Evolutionary conservation across 2,113 vertebrate species (phyloP).

Genomic region (Camelus bactrianus): DNA sequence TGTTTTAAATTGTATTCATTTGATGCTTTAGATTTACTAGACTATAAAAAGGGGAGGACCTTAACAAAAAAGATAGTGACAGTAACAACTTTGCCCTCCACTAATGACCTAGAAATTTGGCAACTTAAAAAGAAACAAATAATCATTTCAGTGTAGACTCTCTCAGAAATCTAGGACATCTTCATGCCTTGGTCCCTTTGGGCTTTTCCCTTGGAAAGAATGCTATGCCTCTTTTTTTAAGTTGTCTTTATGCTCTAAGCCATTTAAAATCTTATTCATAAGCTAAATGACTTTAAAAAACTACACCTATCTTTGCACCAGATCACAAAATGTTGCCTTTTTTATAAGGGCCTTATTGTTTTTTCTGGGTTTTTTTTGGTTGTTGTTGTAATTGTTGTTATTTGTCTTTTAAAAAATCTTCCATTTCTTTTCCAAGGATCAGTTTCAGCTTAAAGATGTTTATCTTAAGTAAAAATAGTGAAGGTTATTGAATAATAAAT

Average conservation of each 20-base stretch:
- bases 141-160: slow-evolving; percentile 42
- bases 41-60: neutral
- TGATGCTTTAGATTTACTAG: neutral
- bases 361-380: neutral
- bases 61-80: neutral
- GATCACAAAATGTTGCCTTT: neutral
- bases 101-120: slow-evolving; percentile 46
- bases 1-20: slow-evolving; percentile 46
- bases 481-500: neutral
- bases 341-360: neutral
- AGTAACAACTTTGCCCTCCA: neutral
- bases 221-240: neutral
- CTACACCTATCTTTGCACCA: neutral
- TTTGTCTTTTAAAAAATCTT: neutral
- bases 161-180: slow-evolving; percentile 65
- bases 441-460: neutral
- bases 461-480: neutral
- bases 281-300: neutral
- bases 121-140: slow-evolving; percentile 53
- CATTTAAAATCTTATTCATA: slow-evolving; percentile 43
- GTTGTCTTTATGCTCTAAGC: slow-evolving; percentile 28
- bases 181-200: slow-evolving; percentile 26
- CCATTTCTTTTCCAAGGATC: slow-evolving; percentile 20
- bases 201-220: slow-evolving; percentile 61
- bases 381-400: neutral